A percentile compares a stretch with the other conserved stretches of the same genome.
Conservation (phyloP, 2,113 vertebrate species). For the Entomyzon cyanotis region DNA sequence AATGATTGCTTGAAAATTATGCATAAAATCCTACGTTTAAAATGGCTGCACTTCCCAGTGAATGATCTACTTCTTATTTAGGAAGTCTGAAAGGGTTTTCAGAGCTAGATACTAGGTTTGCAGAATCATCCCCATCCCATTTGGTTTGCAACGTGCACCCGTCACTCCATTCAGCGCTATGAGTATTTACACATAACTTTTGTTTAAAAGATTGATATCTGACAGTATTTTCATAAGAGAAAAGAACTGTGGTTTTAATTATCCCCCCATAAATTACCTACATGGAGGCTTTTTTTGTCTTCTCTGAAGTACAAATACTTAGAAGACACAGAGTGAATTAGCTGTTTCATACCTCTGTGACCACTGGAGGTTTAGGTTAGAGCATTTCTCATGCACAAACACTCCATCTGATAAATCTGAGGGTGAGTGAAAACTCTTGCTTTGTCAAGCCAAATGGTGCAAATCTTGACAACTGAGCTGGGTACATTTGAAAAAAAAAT, state of each 20-base stretch:
- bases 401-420: not conserved
- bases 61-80: not conserved
- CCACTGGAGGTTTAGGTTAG: not conserved
- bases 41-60: not conserved
- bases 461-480: not conserved
- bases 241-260: not conserved
- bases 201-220: not conserved
- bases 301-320: not conserved
- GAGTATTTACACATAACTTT: not conserved
- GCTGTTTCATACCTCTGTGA: not conserved
- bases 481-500: not conserved
- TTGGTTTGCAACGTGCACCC: not conserved
- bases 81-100: not conserved
- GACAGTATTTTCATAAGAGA: not conserved
- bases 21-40: not conserved
- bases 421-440: not conserved
- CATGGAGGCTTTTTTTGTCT: not conserved
- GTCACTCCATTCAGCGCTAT: not conserved
- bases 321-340: not conserved
- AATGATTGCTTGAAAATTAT: not conserved
- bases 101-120: not conserved
- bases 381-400: not conserved
- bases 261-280: not conserved
- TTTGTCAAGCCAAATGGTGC: not conserved
- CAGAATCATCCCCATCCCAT: not conserved